These are phyloP conservation scores for Hyperoplus immaculatus DNA, from an alignment of 2,797 vertebrate genomes.

Conservation along the genomic window DNA sequence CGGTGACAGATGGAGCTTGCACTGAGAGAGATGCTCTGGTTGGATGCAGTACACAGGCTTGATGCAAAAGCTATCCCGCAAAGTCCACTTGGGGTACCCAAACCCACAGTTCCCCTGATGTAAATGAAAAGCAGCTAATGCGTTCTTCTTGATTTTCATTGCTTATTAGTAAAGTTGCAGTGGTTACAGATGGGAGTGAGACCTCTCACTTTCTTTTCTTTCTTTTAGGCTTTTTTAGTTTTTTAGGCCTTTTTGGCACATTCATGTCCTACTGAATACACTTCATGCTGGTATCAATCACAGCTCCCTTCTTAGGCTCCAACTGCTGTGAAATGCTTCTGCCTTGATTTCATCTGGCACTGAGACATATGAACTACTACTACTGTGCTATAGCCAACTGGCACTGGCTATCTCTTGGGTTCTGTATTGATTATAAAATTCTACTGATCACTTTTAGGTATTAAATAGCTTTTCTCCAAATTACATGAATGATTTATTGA, in stretches of 20 bases:
- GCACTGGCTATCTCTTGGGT: background rate
- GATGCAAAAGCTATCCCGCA: slow-evolving; percentile 46
- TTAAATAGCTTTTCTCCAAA: background rate
- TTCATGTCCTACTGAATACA: background rate
- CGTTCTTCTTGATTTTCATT: slow-evolving; percentile 2
- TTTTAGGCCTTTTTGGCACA: background rate
- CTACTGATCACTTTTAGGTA: slow-evolving; percentile 9
- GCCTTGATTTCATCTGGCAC: slow-evolving; percentile 2
- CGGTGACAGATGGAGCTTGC: slow-evolving; percentile 77
- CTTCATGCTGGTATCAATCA: background rate
- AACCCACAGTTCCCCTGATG: slow-evolving; percentile 30
- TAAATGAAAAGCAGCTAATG: slow-evolving; percentile 34
- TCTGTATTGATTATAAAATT: slow-evolving; percentile 9
- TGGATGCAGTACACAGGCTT: slow-evolving; percentile 64
- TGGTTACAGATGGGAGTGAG: slow-evolving; percentile 33
- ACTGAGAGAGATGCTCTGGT: slow-evolving; percentile 58
- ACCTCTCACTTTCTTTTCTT: slow-evolving; percentile 11
- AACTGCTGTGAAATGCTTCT: background rate
- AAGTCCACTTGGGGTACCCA: slow-evolving; percentile 40
- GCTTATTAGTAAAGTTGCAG: slow-evolving; percentile 25
- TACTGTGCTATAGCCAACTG: background rate
- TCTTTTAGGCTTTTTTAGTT: background rate
- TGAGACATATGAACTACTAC: background rate
- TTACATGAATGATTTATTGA: background rate
- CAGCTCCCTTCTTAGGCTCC: background rate